Evolutionary conservation across 2,888 invertebrate species (phyloP), one percentile per base, ranked within the genome.

Genomic region (Nemotelus pantherinus): DNA sequence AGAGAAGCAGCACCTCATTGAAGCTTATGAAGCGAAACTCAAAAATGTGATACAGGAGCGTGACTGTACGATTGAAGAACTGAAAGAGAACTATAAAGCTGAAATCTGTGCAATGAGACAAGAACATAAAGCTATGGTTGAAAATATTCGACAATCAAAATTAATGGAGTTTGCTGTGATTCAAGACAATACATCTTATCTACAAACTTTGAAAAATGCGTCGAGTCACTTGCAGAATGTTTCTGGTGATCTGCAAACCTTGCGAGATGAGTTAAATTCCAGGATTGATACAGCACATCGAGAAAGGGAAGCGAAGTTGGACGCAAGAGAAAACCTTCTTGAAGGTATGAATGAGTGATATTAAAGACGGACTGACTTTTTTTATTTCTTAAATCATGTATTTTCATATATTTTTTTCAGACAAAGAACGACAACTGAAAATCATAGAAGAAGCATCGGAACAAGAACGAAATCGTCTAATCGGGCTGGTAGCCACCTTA

Each of bases 91-190:
- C 0, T 84, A 87, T 25, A 85, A 86, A 53, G 82, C 83, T 39
- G 84, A 86, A 65, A 58, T 87, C 7, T 83, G 84, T 6, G 79
- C 80, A 25, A 2, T 86, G 2, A 82, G 82, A 67, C 82, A 82
- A 25, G 85, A 85, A 10, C 83, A 85, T 60, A 82, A 82, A 3
- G 82, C 81, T 25, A 84, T 84, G 83, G 77, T 86, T 53, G 86
- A 86, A 10, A 85, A 84, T n/a, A 83, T 87, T 3, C 81, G 87
- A 47, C 85, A 87, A 78, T 83, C 86, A 3, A 87, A 87, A 78
- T 76, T 85, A 70, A 78, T 87, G 2, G 87, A 87, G 77, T 86
- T 87, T 77, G 82, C 87, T 0, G 82, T 84, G 1, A 80, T 86
- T 2, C 87, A 87, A 68, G 87, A 87, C 64, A 86, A 85, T 80